Conservation (phyloP, 2,797 vertebrate genomes). For the Caiman crocodilus region DNA sequence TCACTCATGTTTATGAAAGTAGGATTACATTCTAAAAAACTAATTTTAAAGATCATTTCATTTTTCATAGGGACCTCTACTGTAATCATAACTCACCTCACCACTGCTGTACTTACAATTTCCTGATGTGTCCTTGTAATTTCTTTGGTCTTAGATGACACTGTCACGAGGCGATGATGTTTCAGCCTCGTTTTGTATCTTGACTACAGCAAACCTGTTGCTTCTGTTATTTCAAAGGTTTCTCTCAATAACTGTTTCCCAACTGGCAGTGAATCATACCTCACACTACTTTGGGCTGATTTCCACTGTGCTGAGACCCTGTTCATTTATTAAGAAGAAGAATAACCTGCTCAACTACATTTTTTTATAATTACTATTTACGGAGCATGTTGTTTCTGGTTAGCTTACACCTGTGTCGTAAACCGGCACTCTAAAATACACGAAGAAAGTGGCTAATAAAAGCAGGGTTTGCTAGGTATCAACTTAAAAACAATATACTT, state of each 20-base stretch:
- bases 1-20: fast-evolving
- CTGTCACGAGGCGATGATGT: not conserved
- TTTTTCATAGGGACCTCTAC: not conserved
- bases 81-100: not conserved
- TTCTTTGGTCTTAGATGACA: not conserved
- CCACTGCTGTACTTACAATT: not conserved
- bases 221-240: not conserved
- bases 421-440: conserved; percentile 21
- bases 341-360: not conserved
- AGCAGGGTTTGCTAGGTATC: not conserved
- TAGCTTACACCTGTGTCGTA: conserved; percentile 18
- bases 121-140: not conserved
- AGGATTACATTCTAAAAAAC: not conserved
- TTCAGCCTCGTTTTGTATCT: not conserved
- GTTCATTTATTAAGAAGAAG: conserved; percentile 58
- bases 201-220: not conserved
- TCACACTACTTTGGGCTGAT: not conserved
- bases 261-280: not conserved
- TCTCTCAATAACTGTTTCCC: conserved; percentile 17
- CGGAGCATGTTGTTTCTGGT: not conserved
- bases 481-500: conserved; percentile 69
- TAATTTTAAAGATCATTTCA: not conserved
- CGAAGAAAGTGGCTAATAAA: conserved; percentile 20
- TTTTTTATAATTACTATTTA: conserved; percentile 3
- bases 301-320: not conserved